Evolutionary conservation across 2,888 invertebrate species (phyloP).

Genomic region (Sinotaia quadrata): DNA sequence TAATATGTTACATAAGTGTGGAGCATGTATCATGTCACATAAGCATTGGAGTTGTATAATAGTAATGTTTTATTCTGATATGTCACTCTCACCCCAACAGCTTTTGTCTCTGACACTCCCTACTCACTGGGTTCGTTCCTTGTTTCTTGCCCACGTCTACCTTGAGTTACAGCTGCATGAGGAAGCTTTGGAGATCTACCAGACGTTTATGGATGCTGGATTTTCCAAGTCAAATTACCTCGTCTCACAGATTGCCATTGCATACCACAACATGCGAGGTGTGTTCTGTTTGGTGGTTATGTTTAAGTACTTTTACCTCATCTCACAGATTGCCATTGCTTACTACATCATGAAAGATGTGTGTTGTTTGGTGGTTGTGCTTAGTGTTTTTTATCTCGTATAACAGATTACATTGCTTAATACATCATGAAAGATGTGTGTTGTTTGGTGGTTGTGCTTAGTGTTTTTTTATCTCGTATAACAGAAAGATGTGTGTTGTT

Average conservation of each 20-base stretch:
- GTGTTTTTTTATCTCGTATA: slow-evolving; percentile 91
- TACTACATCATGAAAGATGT: slow-evolving; percentile 89
- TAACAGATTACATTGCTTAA: slow-evolving; percentile 92
- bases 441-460: no score
- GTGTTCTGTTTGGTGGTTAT: slow-evolving; percentile 26
- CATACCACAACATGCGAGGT: slow-evolving; percentile 90
- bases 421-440: slow-evolving; percentile 85
- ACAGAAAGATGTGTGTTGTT: slow-evolving; percentile 79
- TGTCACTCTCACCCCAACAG: no score
- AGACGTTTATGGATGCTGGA: slow-evolving; percentile 83
- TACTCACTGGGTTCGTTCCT: slow-evolving; percentile 93
- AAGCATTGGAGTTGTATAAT: no score
- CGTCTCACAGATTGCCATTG: slow-evolving; percentile 91
- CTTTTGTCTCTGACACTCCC: slow-evolving; percentile 76
- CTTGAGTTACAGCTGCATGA: slow-evolving; percentile 91
- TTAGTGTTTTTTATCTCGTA: slow-evolving; percentile 89
- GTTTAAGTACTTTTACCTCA: slow-evolving; percentile 91
- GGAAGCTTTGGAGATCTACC: slow-evolving; percentile 88
- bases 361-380: no score
- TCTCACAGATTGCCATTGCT: slow-evolving; percentile 92
- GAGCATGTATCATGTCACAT: no score
- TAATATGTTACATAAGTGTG: no score
- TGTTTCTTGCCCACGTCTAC: slow-evolving; percentile 92
- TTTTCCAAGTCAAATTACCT: slow-evolving; percentile 91
- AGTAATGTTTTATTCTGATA: background rate